Percentiles rank a stretch among this genome's conserved stretches.
Evolutionary conservation across 2,888 invertebrate genomes (phyloP).

Genomic region (Sericinus montela): DNA sequence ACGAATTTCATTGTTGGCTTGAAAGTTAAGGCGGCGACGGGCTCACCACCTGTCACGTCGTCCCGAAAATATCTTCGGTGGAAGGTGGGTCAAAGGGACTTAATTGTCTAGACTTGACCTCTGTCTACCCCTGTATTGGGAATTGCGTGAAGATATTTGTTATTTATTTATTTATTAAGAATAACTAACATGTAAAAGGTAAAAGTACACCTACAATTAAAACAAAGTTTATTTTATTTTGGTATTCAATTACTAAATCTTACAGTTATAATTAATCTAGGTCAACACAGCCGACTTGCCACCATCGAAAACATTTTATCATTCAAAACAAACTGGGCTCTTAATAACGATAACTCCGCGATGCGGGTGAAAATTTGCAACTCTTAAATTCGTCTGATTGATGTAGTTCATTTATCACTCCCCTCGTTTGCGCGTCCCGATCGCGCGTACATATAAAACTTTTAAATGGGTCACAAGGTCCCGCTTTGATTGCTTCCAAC

Average conservation of each 20-base stretch:
- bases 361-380: conserved; percentile 70
- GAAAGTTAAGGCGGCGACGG: too few species aligned
- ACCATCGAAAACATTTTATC: conserved; percentile 37
- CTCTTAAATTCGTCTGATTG: conserved; percentile 75
- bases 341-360: conserved; percentile 48
- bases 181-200: too few species aligned
- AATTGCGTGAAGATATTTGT: too few species aligned
- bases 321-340: conserved; percentile 50
- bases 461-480: conserved; percentile 77
- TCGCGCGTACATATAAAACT: conserved; percentile 55
- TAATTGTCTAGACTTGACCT: too few species aligned
- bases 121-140: too few species aligned
- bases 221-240: too few species aligned
- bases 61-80: too few species aligned
- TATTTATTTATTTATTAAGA: too few species aligned
- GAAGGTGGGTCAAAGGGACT: too few species aligned
- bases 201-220: too few species aligned
- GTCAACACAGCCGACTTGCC: background rate
- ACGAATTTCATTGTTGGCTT: too few species aligned
- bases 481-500: conserved; percentile 56
- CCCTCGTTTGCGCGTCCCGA: conserved; percentile 56
- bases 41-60: too few species aligned
- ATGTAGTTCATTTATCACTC: conserved; percentile 76
- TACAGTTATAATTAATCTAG: background rate
- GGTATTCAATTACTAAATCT: background rate